Evolutionary conservation across 2,797 vertebrate genomes (phyloP).

Genomic region (Clarias pachynema): DNA sequence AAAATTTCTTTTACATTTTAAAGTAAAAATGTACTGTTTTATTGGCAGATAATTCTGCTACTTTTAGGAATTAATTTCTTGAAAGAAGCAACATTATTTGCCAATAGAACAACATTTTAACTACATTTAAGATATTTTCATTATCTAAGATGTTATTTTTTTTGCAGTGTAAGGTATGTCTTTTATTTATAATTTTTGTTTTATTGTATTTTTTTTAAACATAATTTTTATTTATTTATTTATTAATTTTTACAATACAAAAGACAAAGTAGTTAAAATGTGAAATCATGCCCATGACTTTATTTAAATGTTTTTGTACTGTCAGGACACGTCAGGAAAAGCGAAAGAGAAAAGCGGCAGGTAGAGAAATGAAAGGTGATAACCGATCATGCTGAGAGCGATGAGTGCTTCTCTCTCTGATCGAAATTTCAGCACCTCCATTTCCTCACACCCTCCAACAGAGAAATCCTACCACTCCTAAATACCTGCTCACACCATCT

Average conservation of each 20-base stretch:
- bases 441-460: conserved; percentile 59
- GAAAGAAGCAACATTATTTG: too few species aligned
- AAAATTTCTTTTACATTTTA: too few species aligned
- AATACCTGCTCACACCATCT: conserved; percentile 28
- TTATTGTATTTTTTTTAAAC: too few species aligned
- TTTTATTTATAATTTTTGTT: too few species aligned
- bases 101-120: too few species aligned
- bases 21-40: too few species aligned
- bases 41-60: too few species aligned
- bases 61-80: neutral
- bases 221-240: too few species aligned
- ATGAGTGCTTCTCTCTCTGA: conserved; percentile 62
- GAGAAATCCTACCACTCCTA: conserved; percentile 2
- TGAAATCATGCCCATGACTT: neutral
- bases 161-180: too few species aligned
- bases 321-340: too few species aligned
- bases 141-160: too few species aligned
- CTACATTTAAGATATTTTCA: too few species aligned
- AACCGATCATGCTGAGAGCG: conserved; percentile 65
- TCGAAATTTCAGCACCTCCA: conserved; percentile 68
- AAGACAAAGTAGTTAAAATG: neutral
- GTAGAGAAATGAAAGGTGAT: conserved; percentile 61
- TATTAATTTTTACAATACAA: neutral
- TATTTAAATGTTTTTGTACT: neutral
- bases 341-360: neutral